Conservation (phyloP, 2,888 invertebrate species). For the Thecocarcelia acutangulata region DNA sequence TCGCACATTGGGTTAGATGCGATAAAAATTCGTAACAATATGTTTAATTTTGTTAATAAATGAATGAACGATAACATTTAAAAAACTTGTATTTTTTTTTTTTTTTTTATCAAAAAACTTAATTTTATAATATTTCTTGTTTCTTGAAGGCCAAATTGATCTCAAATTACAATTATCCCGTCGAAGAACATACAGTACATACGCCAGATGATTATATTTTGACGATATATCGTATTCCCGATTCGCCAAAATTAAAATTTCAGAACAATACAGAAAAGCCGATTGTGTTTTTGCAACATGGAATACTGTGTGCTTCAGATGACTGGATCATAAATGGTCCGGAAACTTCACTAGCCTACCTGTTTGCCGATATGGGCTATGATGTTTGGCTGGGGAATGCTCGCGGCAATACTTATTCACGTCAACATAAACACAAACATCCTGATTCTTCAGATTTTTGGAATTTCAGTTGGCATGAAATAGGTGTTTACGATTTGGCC, state of each 20-base stretch:
- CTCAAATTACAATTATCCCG: conserved; percentile 82
- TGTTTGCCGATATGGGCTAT: conserved; percentile 86
- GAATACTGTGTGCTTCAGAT: conserved; percentile 87
- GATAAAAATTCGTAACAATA: no score
- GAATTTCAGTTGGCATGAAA: conserved; percentile 87
- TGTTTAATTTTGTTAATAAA: no score
- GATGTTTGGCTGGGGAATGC: conserved; percentile 92
- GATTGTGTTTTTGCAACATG: conserved; percentile 85
- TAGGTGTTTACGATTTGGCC: conserved; percentile 89
- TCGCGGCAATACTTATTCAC: conserved; percentile 85
- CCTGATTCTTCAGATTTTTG: conserved; percentile 84
- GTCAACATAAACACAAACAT: conserved; percentile 81
- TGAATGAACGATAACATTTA: no score
- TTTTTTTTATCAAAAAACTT: no score
- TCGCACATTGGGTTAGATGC: no score
- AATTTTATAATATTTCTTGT: neutral
- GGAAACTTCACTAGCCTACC: conserved; percentile 82
- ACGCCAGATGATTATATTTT: conserved; percentile 78
- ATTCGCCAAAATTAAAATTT: conserved; percentile 73
- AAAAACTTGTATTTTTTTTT: no score
- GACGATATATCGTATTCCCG: conserved; percentile 79
- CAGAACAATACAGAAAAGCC: conserved; percentile 71
- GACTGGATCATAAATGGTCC: conserved; percentile 89
- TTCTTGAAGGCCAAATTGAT: conserved; percentile 76
- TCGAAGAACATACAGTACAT: conserved; percentile 85